Evolutionary conservation across 2,797 vertebrate genomes (phyloP).

Genomic region (Stomatorhinus walkeri): DNA sequence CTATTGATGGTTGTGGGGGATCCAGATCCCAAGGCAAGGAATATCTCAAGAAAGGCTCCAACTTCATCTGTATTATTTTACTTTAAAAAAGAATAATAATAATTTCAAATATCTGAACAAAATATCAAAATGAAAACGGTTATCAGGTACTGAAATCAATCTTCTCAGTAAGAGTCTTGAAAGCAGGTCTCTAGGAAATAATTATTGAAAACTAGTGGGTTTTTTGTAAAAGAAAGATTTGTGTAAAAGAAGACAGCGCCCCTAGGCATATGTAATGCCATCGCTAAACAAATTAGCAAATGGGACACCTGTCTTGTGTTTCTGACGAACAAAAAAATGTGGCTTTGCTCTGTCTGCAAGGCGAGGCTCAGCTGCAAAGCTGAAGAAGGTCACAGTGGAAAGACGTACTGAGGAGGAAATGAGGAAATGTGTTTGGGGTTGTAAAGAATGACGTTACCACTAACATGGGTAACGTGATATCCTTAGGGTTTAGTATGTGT

Average conservation of each 20-base stretch:
- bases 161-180: not conserved
- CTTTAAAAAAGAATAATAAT: no score
- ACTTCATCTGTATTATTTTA: not conserved
- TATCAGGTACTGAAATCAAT: not conserved
- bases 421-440: not conserved
- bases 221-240: not conserved
- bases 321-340: constrained; percentile 27
- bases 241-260: not conserved
- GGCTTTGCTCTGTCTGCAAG: constrained; percentile 44
- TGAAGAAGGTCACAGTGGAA: constrained; percentile 26
- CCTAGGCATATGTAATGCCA: not conserved
- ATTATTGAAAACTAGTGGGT: not conserved
- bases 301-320: not conserved
- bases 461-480: no score
- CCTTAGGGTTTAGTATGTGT: not conserved
- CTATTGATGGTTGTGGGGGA: not conserved
- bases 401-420: not conserved
- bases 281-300: not conserved
- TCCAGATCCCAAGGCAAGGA: not conserved
- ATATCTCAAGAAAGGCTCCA: not conserved
- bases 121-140: no score
- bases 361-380: constrained; percentile 30
- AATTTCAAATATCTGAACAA: no score
- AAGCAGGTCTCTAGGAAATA: not conserved
- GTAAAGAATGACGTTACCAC: not conserved